Percentiles rank a stretch among this genome's conserved stretches.
These are phyloP conservation scores for Eulemur rufifrons DNA, from an alignment of 2,113 vertebrate species.

Conservation along the genomic window DNA sequence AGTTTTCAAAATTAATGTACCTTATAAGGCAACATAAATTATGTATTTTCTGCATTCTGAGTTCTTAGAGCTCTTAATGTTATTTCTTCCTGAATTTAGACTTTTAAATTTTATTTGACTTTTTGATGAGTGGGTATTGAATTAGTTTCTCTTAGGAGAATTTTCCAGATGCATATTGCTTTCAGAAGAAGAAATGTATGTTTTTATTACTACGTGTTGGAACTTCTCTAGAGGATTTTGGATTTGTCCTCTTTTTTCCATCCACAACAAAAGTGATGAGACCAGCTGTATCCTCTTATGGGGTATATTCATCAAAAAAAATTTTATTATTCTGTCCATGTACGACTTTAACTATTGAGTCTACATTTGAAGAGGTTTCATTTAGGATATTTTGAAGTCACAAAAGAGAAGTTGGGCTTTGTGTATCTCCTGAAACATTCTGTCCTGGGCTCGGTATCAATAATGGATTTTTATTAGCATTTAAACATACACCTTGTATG, in stretches of 20 bases:
- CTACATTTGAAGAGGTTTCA: too few species aligned
- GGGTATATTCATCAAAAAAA: neutral
- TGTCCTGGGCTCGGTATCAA: too few species aligned
- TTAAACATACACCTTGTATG: neutral
- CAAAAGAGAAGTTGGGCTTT: too few species aligned
- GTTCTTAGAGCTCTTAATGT: neutral
- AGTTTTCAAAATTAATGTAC: neutral
- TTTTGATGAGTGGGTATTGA: neutral
- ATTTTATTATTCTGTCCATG: neutral
- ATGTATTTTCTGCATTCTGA: neutral
- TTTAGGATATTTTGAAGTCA: too few species aligned
- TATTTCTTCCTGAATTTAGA: conserved; percentile 7
- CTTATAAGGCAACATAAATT: neutral
- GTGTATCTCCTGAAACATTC: too few species aligned
- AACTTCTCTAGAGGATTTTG: neutral
- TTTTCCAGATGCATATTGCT: neutral
- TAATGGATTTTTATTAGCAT: neutral
- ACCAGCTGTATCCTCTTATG: neutral
- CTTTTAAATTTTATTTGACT: conserved; percentile 7
- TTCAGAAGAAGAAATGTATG: neutral
- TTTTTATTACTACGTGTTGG: neutral
- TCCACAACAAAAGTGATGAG: neutral
- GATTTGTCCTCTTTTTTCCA: neutral
- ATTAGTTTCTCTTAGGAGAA: neutral
- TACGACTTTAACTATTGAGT: neutral